Evolutionary conservation across 2,113 vertebrate species (phyloP).

Genomic region (Hyla sarda): DNA sequence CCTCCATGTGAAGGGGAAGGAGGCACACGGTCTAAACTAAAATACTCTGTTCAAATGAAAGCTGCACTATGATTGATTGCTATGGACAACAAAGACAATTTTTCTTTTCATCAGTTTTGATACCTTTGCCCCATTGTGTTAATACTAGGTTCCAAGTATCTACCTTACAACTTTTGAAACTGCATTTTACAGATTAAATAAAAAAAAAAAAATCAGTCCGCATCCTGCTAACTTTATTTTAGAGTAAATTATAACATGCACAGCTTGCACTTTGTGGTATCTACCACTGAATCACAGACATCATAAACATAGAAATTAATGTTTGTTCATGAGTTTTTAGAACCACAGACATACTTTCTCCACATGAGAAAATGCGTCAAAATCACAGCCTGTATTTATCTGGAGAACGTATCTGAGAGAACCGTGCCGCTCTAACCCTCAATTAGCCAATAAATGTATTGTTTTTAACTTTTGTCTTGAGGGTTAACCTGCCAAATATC

Average conservation of each 20-base stretch:
- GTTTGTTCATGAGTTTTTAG: conserved; percentile 43
- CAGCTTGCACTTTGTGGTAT: conserved; percentile 52
- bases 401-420: conserved; percentile 20
- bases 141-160: background rate
- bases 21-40: too few relatives aligned
- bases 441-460: conserved; percentile 35
- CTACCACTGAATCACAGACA: conserved; percentile 39
- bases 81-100: too few relatives aligned
- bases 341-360: conserved; percentile 47
- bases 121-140: too few relatives aligned
- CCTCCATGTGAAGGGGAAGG: too few relatives aligned
- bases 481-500: conserved; percentile 23
- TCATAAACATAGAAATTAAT: conserved; percentile 48
- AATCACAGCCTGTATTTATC: conserved; percentile 37
- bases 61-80: too few relatives aligned
- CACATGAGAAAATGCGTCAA: conserved; percentile 43
- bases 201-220: conserved; percentile 24
- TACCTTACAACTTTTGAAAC: background rate
- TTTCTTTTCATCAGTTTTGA: too few relatives aligned
- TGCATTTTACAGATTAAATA: background rate
- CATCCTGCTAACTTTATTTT: conserved; percentile 33
- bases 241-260: conserved; percentile 43
- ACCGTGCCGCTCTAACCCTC: background rate
- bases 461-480: conserved; percentile 8
- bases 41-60: too few relatives aligned